Conservation (phyloP, 1,140 invertebrate genomes). For the Trichonephila inaurata region DNA sequence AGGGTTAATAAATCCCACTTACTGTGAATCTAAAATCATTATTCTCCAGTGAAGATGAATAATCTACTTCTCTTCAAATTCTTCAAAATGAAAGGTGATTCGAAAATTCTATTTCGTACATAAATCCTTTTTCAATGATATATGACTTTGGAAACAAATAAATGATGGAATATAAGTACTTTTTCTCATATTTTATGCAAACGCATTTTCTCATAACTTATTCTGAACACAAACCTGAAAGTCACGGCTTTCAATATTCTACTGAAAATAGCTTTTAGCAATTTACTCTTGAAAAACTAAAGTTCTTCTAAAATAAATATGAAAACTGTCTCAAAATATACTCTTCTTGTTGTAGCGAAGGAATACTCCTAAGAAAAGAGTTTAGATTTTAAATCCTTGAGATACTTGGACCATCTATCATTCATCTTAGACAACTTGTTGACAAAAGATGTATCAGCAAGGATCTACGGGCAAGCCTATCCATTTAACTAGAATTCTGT, state of each 20-base stretch:
- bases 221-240: conserved; percentile 3
- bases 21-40: too few relatives aligned
- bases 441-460: conserved; percentile 58
- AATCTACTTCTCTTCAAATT: too few relatives aligned
- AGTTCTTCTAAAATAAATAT: conserved; percentile 15
- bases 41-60: too few relatives aligned
- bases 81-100: neutral
- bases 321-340: conserved; percentile 31
- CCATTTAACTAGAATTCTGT: conserved; percentile 61
- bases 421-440: conserved; percentile 65
- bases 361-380: conserved; percentile 24
- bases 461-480: conserved; percentile 42
- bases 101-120: conserved; percentile 1
- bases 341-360: neutral
- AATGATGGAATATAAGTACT: neutral
- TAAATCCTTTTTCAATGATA: conserved; percentile 21
- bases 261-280: conserved; percentile 39
- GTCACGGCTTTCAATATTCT: conserved; percentile 38
- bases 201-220: conserved; percentile 38
- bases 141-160: conserved; percentile 2
- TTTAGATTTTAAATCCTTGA: conserved; percentile 35
- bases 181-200: conserved; percentile 42
- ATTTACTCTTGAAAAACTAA: conserved; percentile 14
- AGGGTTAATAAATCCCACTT: too few relatives aligned
- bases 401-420: conserved; percentile 52